Base-by-base conservation (phyloP, 1,140 invertebrate genomes). In the Vanessa atalanta region DNA sequence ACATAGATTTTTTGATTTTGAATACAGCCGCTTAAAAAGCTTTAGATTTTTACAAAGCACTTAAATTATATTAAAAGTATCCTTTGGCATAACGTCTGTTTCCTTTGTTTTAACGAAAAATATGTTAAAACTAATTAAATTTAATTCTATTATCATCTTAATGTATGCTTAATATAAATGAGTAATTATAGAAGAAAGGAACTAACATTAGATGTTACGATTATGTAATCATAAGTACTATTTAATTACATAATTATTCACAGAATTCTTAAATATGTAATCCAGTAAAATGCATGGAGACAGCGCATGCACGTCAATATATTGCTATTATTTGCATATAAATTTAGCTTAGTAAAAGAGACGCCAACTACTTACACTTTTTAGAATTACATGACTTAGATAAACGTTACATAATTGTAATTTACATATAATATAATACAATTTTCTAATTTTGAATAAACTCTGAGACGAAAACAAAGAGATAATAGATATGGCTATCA, bases 21-120 rank as follows among this genome's bases (percentile, higher is more conserved):
- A 65, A 55, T 77, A 70, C 47, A 66, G 51, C 67, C 53, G 64
- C 37, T 78, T 74, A 78, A 43, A 77, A 73, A 70, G 63, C 15
- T 43, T 57, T n/a, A 48, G 51, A 47, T 53, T 63, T 70, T 72
- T 69, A 72, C 65, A 64, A 72, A 72, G 70, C 57, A 43, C 65
- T 20, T 70, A 23, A 37, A 2, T 43, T 16, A 47, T 60, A 57
- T 47, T 57, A 16, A 57, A 57, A 20, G n/a, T 55, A 60, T 57
- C 31, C 47, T 31, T 37, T 68, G 65, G 65, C 72, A 67, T 72
- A 53, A 48, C 16, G 9, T 66, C n/a, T 20, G 20, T 57, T 23
- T 23, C 23, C 2, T 15, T 50, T 50, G 23, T 43, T 43, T 23
- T 23, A 57, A 57, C 20, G 53, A n/a, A 57, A 57, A 57, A 26